Conservation (phyloP, 2,113 vertebrate genomes). For the Thoracochromis brauschi region DNA sequence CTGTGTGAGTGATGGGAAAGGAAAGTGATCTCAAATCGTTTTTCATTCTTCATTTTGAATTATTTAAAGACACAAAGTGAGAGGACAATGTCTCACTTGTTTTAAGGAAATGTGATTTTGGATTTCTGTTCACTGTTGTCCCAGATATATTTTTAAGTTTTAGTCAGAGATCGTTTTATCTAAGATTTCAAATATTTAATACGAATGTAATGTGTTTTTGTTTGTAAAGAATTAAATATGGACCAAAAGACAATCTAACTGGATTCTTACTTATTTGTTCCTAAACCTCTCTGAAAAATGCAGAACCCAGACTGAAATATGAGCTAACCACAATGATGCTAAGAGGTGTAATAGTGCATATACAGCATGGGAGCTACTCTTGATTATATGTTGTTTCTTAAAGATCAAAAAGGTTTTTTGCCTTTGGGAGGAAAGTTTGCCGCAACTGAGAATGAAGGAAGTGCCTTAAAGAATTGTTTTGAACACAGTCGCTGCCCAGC, state of each 20-base stretch:
- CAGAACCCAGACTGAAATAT: neutral
- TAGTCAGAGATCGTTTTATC: neutral
- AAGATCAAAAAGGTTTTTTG: neutral
- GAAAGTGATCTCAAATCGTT: constrained; percentile 6
- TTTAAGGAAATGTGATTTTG: neutral
- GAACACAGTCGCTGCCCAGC: neutral
- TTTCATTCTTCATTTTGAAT: constrained; percentile 15
- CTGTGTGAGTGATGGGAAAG: constrained; percentile 28
- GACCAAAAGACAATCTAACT: neutral
- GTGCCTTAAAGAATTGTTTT: neutral
- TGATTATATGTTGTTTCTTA: neutral
- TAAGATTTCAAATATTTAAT: neutral
- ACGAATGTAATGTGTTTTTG: neutral
- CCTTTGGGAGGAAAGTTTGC: neutral
- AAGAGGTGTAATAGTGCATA: neutral
- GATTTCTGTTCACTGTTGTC: neutral
- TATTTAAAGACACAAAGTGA: constrained; percentile 11
- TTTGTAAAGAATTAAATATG: neutral
- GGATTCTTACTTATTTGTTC: neutral
- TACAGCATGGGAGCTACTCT: neutral
- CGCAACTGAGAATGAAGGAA: neutral
- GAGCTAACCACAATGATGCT: neutral
- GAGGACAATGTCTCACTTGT: neutral
- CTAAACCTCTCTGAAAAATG: neutral
- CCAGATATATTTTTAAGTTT: neutral